Base-by-base conservation (phyloP, 2,797 vertebrate genomes). In the Rhinophrynus dorsalis region DNA sequence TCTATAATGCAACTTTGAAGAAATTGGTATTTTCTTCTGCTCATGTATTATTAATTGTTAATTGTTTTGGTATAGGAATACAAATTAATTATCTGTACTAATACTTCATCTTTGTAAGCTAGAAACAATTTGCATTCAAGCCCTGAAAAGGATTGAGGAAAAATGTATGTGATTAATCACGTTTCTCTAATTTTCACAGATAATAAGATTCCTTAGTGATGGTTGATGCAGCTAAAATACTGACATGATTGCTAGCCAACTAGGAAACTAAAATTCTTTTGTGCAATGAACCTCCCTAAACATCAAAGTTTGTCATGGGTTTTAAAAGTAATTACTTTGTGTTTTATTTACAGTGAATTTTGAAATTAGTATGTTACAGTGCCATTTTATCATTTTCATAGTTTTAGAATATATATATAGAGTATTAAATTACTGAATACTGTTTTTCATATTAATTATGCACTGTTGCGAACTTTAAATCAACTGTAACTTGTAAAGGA, bases 241-340 rank as follows among this genome's bases (percentile, higher is more conserved):
- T 32, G 40, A 48, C 13, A 9, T 26, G 2, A 13, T 32, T 62
- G n/a, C n/a, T n/a, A n/a, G 30, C 27, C 32, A 48, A 62, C 8
- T 38, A 51, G 40, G 12, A 42, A 42, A 11, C 35, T 42, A 3
- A 21, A 15, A 58, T 47, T 50, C 3, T 45, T 45, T 20, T 40
- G 2, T 5, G 32, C 54, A 38, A 30, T 20, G 15, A 37, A 35
- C 3, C 13, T 57, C 24, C 37, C 20, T 67, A 37, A 47, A 59
- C 54, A 58, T 58, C 42, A 38, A 68, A 38, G 54, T 50, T 58
- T 38, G 21, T 27, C n/a, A 48, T 37, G 23, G 30, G 21, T 50
- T 50, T 35, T 67, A 38, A 33, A 67, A 58, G 52, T 50, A 60
- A 68, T 59, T 60, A 68, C 24, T 68, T 60, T 59, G 15, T 32